These are phyloP conservation scores for Mustela lutreola DNA, from an alignment of 2,113 vertebrate genomes.

Conservation along the genomic window DNA sequence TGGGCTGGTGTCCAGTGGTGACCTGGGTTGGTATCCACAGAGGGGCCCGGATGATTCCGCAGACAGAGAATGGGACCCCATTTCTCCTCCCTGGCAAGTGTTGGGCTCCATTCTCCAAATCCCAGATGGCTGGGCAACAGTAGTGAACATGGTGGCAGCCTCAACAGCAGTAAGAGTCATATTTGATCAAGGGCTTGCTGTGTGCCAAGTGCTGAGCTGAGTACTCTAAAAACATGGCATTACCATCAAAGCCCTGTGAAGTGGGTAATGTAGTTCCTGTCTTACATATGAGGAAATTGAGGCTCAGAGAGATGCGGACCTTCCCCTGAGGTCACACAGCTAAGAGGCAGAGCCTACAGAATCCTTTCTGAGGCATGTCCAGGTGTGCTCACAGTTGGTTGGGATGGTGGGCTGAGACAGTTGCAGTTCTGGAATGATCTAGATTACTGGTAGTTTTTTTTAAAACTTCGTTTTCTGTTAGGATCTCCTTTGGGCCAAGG, in stretches of 20 bases:
- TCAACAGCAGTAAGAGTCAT: background rate
- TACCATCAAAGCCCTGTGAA: background rate
- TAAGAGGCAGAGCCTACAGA: background rate
- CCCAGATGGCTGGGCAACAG: background rate
- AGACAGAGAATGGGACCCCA: background rate
- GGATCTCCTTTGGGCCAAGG: background rate
- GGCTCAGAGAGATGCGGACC: background rate
- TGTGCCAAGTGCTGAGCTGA: background rate
- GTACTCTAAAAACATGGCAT: background rate
- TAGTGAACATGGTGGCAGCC: too few relatives aligned
- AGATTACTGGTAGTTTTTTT: background rate
- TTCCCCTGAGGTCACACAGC: background rate
- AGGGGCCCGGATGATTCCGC: constrained; percentile 33
- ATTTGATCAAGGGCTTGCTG: background rate
- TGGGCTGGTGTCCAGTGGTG: background rate
- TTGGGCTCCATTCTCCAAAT: background rate
- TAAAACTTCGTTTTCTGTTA: background rate
- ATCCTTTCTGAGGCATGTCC: background rate
- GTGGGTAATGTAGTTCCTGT: background rate
- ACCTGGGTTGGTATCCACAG: constrained; percentile 43
- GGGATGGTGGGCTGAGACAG: background rate
- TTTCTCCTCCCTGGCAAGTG: background rate
- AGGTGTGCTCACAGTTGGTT: background rate
- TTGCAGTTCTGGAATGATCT: background rate
- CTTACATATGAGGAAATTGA: background rate